Conservation (phyloP, 2,113 vertebrate genomes). For the Pygoscelis antarcticus region DNA sequence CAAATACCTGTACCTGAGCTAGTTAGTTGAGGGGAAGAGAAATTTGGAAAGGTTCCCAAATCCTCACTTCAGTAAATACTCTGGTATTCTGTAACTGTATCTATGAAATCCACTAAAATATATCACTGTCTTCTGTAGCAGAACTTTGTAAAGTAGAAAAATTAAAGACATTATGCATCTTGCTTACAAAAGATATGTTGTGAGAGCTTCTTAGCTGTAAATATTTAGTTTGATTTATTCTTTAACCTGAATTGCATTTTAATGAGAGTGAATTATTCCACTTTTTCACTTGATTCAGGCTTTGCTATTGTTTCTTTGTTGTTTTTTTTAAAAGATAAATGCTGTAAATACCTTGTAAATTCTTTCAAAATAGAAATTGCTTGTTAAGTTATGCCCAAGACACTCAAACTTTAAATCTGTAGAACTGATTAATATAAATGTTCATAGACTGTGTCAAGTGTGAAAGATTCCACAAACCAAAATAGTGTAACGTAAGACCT, state of each 20-base stretch:
- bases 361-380: neutral
- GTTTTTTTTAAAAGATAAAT: neutral
- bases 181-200: neutral
- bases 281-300: neutral
- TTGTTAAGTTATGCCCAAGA: neutral
- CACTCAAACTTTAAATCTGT: neutral
- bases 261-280: neutral
- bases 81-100: neutral
- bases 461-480: neutral
- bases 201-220: neutral
- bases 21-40: neutral
- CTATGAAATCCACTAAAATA: neutral
- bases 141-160: neutral
- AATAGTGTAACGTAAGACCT: neutral
- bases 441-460: neutral
- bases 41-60: neutral
- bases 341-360: neutral
- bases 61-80: neutral
- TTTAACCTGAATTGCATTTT: constrained; percentile 4
- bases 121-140: neutral
- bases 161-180: neutral
- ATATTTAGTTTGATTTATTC: neutral
- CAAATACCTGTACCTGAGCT: neutral
- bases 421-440: neutral
- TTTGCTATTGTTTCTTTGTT: neutral